Evolutionary conservation across 2,888 invertebrate genomes (phyloP), one percentile per base, ranked within the genome.

Genomic region (Caenorhabditis imperialis): DNA sequence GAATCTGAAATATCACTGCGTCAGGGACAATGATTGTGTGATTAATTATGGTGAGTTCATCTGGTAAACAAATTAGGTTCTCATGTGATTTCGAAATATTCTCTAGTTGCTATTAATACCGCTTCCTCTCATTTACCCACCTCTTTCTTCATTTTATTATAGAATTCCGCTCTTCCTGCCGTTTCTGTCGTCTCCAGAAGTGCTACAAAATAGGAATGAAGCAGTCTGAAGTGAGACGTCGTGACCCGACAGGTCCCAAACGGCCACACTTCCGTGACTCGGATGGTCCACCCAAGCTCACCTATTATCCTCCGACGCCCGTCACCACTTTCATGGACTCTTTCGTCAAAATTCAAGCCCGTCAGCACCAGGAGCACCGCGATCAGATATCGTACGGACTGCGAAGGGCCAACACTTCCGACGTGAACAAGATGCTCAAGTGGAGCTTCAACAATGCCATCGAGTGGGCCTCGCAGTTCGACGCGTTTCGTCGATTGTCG

Each of bases 391-490:
- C 10, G 16, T 1, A n/a, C 4, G 14, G 12, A 7, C 8, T n/a
- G n/a, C 75, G 78, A 27, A 60, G 79, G 42, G 79, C 79, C 3
- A 35, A 61, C 10, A 48, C 45, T 20, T 33, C 70, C 10, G 80
- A 80, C 27, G 63, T 80, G 33, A 80, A 80, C 47, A 58, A 50
- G 37, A 76, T 80, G 80, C 47, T 80, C 45, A 65, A 73, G 40
- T 60, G 72, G 38, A 70, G 71, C 18, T 45, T 80, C 23, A 71
- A 63, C 33, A 69, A 80, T 37, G 67, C 80, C 0, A 55, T 67
- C 20, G 72, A 78, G 20, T 80, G 80, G 80, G 80, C 75, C 25
- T 72, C 67, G 6, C 70, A 76, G 40, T 80, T 80, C 54, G 51
- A 57, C 4, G 67, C 78, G 20, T 78, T 78, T 42, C 54, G 51